Evolutionary conservation across 2,797 vertebrate species (phyloP), one percentile per base, ranked within the genome.

Genomic region (Lagodon rhomboides): DNA sequence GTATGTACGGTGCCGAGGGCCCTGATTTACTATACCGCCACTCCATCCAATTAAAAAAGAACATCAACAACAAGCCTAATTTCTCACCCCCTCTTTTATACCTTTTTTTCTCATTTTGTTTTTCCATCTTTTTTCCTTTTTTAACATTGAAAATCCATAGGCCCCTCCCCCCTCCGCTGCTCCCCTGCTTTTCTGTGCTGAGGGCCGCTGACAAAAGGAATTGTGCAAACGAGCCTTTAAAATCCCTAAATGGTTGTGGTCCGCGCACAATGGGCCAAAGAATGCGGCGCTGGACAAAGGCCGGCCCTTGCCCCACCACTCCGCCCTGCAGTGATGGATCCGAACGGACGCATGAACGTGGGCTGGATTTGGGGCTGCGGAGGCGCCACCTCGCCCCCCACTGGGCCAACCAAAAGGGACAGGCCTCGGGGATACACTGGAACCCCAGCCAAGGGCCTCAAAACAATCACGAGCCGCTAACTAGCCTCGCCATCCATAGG

Each of bases 201-300:
- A 94, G 96, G 95, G 95, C 95, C 94, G 90, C 96, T 96, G 96
- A 99, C 97, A 99, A 99, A 99, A 96, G 96, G 92, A 96, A 97
- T 98, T 98, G 97, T 98, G 97, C 97, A 97, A 98, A 99, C 97
- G 97, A 98, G 97, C 96, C 97, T 97, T 98, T 97, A 97, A 97
- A 98, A 97, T 96, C 96, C 96, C 96, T 97, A 97, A 98, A 98
- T 97, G 97, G 97, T 97, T 91, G 92, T 92, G 94, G 93, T 88
- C 94, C 87, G 93, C 79, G 93, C 96, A 98, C 97, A 97, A 98
- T 96, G 96, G 96, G 92, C 94, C 93, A 93, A 96, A 98, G 98
- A 99, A 98, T 98, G 97, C 89, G 74, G 88, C 12, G 10, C 65
- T 62, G 96, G 96, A 98, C 97, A 98, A 98, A 98, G 96, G 96